These are phyloP conservation scores for Xestia xanthographa DNA, from an alignment of 2,888 invertebrate genomes.

Conservation along the genomic window DNA sequence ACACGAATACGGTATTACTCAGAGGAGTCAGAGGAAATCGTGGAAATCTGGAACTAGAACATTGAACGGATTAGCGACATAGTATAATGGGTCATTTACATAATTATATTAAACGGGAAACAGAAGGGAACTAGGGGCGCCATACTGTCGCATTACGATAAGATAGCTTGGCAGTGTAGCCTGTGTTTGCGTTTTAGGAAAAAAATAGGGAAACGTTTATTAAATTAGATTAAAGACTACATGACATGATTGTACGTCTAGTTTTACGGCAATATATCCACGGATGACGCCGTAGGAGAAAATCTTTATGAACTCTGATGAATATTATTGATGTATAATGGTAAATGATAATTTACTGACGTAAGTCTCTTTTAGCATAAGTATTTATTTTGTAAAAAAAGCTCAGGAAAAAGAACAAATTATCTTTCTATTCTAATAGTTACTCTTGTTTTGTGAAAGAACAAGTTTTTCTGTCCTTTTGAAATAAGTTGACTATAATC, in stretches of 20 bases:
- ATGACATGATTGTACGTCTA: not conserved
- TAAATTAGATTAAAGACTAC: too few relatives aligned
- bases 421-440: not conserved
- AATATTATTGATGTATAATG: not conserved
- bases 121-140: not conserved
- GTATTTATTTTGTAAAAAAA: not conserved
- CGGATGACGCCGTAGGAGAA: not conserved
- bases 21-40: conserved; percentile 9
- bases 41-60: conserved; percentile 12
- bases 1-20: conserved; percentile 3
- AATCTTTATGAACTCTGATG: not conserved
- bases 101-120: conserved; percentile 23
- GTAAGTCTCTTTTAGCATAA: not conserved
- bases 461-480: not conserved
- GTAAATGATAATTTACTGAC: not conserved
- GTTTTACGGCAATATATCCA: not conserved
- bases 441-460: not conserved
- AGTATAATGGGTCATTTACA: conserved; percentile 43
- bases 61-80: conserved; percentile 10
- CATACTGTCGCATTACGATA: conserved; percentile 25
- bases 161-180: not conserved
- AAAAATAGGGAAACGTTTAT: not conserved
- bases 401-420: not conserved
- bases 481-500: not conserved
- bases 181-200: not conserved